phyloP scores from a whole-genome alignment of 2,888 invertebrate species.

The Crossocerus cetratus region DNA sequence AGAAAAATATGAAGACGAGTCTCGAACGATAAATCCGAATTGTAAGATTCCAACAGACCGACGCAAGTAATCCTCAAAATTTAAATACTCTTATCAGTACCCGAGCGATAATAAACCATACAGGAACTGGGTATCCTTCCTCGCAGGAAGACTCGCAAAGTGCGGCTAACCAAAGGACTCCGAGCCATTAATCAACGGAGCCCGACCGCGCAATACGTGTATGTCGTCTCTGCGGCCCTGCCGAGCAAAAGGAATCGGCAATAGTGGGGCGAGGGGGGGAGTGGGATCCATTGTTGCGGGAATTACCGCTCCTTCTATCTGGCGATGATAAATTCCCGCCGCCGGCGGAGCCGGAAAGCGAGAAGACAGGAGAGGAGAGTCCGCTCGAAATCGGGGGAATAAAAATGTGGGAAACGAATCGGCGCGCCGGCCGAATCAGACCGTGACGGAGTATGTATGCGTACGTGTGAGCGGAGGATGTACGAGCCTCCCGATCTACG shows the following conservation, averaged over 20 bases:
- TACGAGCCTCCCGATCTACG: too few species aligned
- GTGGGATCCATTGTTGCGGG: constrained; percentile 23
- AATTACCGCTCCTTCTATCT: constrained; percentile 26
- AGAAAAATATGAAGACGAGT: too few species aligned
- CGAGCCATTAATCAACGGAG: not conserved
- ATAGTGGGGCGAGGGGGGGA: not conserved
- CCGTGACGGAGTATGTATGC: constrained; percentile 51
- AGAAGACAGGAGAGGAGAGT: not conserved
- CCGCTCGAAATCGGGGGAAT: constrained; percentile 36
- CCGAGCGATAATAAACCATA: not conserved
- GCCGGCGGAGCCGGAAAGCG: constrained; percentile 6
- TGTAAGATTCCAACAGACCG: too few species aligned
- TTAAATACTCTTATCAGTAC: too few species aligned
- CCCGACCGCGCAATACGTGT: not conserved
- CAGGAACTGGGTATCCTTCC: not conserved
- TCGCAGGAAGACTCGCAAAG: not conserved
- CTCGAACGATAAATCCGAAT: too few species aligned
- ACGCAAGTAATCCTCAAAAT: too few species aligned
- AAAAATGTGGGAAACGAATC: constrained; percentile 49
- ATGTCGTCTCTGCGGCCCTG: not conserved
- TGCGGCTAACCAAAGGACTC: not conserved
- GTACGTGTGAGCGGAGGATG: constrained; percentile 29
- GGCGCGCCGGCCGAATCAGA: constrained; percentile 52
- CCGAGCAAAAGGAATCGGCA: not conserved
- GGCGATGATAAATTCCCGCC: constrained; percentile 34